Base-by-base conservation (phyloP, 2,113 vertebrate genomes). In the Perca schrenkii region DNA sequence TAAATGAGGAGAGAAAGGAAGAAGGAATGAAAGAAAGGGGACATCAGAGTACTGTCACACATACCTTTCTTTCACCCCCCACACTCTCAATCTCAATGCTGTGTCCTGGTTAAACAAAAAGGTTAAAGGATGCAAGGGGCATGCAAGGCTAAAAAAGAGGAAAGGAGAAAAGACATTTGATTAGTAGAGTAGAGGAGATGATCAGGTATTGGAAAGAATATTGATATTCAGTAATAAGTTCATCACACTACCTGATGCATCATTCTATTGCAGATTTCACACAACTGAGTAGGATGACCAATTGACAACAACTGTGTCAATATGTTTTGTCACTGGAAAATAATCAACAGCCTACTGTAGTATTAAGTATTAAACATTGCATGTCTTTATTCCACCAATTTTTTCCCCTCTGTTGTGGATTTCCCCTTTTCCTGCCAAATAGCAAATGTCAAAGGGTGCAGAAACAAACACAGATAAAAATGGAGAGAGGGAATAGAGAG, bases 381-480 rank as follows among this genome's bases (percentile, higher is more conserved):
- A 60, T 16, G 49, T 68, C 47, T 80, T 70, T 83, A 79, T 58
- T 76, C 10, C 43, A 58, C n/a, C 50, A 49, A 36, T 72, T 12
- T 52, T 74, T 43, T 6, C 52, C 21, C 12, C 65, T 74, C 28
- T 66, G 76, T 62, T 21, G 63, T 80, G 74, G 56, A 61, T 80
- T 89, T 60, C 36, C 52, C 25, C 31, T 75, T 43, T 65, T 53
- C 25, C 25, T 84, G 69, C 86, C 62, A 87, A 86, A 63, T 28
- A 65, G 28, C 6, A 13, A 84, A 84, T 79, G 66, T 86, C 68
- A 73, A 86, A 82, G 53, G 64, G 73, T 77, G 68, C 36, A 83
- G 77, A 84, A 88, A 88, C 63, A 81, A 85, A 91, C 89, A 73
- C 70, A 86, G 54, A 80, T 67, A 82, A 62, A 86, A 68, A 68